phyloP scores from a whole-genome alignment of 2,888 invertebrate species.

The Epicampocera succincta region DNA sequence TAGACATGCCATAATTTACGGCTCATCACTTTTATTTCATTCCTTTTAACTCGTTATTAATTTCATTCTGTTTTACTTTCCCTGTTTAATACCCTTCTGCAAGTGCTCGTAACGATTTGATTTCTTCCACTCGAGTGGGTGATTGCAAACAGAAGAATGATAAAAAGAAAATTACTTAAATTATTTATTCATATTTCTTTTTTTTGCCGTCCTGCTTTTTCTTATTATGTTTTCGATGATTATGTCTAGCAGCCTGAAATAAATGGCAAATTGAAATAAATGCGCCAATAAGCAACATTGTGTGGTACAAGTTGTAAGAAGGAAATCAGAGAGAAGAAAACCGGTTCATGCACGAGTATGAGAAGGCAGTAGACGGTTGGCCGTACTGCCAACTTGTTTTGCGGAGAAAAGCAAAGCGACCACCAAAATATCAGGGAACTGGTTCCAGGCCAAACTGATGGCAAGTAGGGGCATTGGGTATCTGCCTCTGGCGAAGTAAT shows the following conservation, averaged over 20 bases:
- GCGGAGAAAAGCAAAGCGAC: too few relatives aligned
- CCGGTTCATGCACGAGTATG: too few relatives aligned
- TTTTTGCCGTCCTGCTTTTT: too few relatives aligned
- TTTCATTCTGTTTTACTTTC: not conserved
- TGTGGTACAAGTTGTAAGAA: not conserved
- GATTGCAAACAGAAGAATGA: not conserved
- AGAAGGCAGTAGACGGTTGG: too few relatives aligned
- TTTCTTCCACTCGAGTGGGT: slow-evolving; percentile 38
- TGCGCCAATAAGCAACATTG: not conserved
- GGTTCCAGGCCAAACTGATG: too few relatives aligned
- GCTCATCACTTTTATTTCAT: slow-evolving; percentile 1
- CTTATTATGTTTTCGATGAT: not conserved
- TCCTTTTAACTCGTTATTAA: not conserved
- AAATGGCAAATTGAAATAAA: not conserved
- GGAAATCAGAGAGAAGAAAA: too few relatives aligned
- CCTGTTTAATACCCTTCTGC: not conserved
- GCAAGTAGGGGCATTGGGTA: too few relatives aligned
- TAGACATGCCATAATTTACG: not conserved
- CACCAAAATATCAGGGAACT: too few relatives aligned
- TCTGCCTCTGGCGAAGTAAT: too few relatives aligned
- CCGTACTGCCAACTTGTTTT: too few relatives aligned
- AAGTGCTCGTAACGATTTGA: slow-evolving; percentile 4
- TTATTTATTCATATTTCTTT: slow-evolving; percentile 20
- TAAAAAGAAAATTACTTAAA: slow-evolving; percentile 17
- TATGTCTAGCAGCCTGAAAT: not conserved